Evolutionary conservation across 2,888 invertebrate genomes (phyloP), one percentile per base, ranked within the genome.

Genomic region (Drosophila mimetica): DNA sequence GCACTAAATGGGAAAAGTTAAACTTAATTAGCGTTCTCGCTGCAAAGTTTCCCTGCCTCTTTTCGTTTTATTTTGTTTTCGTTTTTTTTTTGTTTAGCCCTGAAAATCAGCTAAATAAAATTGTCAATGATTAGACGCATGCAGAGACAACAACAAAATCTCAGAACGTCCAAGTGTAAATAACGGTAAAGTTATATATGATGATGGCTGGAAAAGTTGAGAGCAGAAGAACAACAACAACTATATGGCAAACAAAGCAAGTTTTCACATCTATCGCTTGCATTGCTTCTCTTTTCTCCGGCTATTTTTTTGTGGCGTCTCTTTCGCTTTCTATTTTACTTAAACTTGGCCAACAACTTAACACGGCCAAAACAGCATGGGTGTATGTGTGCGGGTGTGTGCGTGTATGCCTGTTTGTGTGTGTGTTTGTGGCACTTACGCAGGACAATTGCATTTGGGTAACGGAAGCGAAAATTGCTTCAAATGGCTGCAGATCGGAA

Each of bases 1-100:
- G 46, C 63, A 52, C 41, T 28, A 82, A 80, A 79, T 82, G 79
- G 72, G 79, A 82, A 79, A 82, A 79, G 76, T 82, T 79, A 14
- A 76, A 70, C 79, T 67, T 82, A 79, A 82, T 79, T 79, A 76
- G 74, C 60, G 76, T 58, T 69, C 51, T 42, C 36, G 28, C 39
- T n/a, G 30, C 18, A 59, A 48, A 57, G 47, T 48, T 48, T 32
- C 2, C 9, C 39, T 18, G 39, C 13, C 34, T 32, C 20, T 32
- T 14, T 57, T 37, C 9, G 36, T 22, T 46, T 46, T 37, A 52
- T 37, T 52, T 57, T 28, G 28, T 18, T 51, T 37, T 30, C 11
- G 16, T 14, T 11, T 11, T 13, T n/a, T 30, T 16, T 4, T 8
- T 9, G 13, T 6, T 9, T 9, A 9, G 14, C 18, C 34, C 16